phyloP scores from a whole-genome alignment of 2,888 invertebrate species.

The Tenthredo notha region DNA sequence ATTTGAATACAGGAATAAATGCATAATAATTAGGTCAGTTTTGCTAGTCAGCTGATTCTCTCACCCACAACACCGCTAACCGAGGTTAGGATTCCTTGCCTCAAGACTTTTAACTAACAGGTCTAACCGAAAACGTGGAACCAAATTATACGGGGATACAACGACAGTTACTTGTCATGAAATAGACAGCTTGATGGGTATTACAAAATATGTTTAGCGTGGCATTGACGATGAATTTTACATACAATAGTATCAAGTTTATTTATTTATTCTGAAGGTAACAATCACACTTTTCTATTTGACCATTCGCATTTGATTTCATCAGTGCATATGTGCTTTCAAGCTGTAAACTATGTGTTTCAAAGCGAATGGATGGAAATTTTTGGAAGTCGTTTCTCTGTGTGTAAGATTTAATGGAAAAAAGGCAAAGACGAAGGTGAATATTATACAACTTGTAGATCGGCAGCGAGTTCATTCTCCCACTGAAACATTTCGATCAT shows the following conservation, averaged over 20 bases:
- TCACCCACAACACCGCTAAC: slow-evolving; percentile 51
- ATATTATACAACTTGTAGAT: slow-evolving; percentile 9
- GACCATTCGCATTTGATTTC: neutral
- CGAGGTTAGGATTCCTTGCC: slow-evolving; percentile 50
- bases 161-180: neutral
- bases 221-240: neutral
- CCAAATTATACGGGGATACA: slow-evolving; percentile 26
- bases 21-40: slow-evolving; percentile 79
- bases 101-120: slow-evolving; percentile 43
- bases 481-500: slow-evolving; percentile 23
- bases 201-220: neutral
- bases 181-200: neutral
- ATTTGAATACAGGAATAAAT: slow-evolving; percentile 79
- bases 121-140: neutral
- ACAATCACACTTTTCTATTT: neutral
- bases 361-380: neutral
- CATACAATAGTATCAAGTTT: neutral
- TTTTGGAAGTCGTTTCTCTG: neutral
- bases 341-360: neutral
- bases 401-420: neutral
- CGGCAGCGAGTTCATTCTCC: neutral
- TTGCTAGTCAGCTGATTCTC: slow-evolving; percentile 76
- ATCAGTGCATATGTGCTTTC: neutral
- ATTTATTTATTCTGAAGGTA: neutral
- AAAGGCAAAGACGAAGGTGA: neutral